These are phyloP conservation scores for Spongilla lacustris DNA, from an alignment of 37 sponge, comb jelly and placozoan species.

Conservation along the genomic window DNA sequence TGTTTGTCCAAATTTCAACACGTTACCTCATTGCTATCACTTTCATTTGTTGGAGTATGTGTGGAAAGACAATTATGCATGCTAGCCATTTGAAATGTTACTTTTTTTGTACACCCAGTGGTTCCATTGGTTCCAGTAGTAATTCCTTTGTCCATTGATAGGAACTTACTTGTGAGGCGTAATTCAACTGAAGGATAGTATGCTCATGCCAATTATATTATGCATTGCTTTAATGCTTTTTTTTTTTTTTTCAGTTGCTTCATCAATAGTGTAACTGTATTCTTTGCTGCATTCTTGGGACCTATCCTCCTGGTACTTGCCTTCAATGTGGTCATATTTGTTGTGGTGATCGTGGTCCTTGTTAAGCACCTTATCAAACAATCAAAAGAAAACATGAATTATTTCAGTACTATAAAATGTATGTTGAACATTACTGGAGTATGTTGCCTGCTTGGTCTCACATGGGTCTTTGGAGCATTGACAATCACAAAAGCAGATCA, in stretches of 20 bases:
- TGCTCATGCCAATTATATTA: no score
- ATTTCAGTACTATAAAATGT: slow-evolving; percentile 5
- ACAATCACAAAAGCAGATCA: slow-evolving; percentile 19
- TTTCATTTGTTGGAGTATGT: slow-evolving; percentile 60
- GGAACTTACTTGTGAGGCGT: neutral
- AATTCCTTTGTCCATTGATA: neutral
- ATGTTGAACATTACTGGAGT: slow-evolving; percentile 31
- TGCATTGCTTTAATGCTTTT: no score
- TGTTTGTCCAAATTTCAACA: slow-evolving; percentile 37
- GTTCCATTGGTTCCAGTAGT: neutral
- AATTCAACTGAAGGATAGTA: neutral
- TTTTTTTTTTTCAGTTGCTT: no score
- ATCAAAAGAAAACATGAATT: neutral
- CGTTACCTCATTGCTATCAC: slow-evolving; percentile 24
- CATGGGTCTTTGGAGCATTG: slow-evolving; percentile 70
- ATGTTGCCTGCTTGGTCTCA: slow-evolving; percentile 45
- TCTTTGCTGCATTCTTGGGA: slow-evolving; percentile 49
- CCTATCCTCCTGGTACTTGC: slow-evolving; percentile 31
- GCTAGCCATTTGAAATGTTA: neutral
- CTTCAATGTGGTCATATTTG: slow-evolving; percentile 57
- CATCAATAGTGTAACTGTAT: slow-evolving; percentile 32
- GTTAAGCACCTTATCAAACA: slow-evolving; percentile 11
- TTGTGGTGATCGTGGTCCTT: slow-evolving; percentile 27
- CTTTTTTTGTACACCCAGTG: neutral
- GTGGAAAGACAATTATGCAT: neutral